Evolutionary conservation across 2,888 invertebrate species (phyloP).

Genomic region (Synanthedon andrenaeformis): DNA sequence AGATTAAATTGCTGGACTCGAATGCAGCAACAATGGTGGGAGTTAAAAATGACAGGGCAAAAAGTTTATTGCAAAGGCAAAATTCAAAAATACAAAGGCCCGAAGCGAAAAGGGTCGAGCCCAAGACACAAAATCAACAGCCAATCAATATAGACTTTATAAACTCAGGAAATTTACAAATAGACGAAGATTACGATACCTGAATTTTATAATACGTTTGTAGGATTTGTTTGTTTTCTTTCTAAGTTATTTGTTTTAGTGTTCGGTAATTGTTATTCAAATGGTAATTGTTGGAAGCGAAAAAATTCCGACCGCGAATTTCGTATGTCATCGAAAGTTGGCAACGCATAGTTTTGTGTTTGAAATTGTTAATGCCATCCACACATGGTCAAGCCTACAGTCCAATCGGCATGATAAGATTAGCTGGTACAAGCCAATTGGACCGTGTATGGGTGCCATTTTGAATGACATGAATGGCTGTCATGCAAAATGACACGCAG

Average conservation of each 20-base stretch:
- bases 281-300: not conserved
- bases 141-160: constrained; percentile 45
- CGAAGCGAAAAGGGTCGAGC: constrained; percentile 36
- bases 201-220: constrained; percentile 34
- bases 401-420: too few relatives aligned
- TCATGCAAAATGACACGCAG: too few relatives aligned
- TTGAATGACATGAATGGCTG: too few relatives aligned
- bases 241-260: constrained; percentile 6
- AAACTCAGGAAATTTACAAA: constrained; percentile 54
- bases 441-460: too few relatives aligned
- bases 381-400: too few relatives aligned
- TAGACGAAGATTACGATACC: constrained; percentile 68
- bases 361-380: too few relatives aligned
- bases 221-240: constrained; percentile 30
- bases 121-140: constrained; percentile 17
- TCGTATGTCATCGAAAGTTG: too few relatives aligned
- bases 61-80: constrained; percentile 28
- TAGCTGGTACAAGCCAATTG: too few relatives aligned
- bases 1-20: constrained; percentile 50
- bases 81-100: constrained; percentile 34
- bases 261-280: not conserved
- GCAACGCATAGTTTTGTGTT: too few relatives aligned
- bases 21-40: constrained; percentile 25
- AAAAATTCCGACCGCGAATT: too few relatives aligned
- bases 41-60: constrained; percentile 23